Evolutionary conservation across 2,888 invertebrate species (phyloP).

Genomic region (Trissoscelio sp.): DNA sequence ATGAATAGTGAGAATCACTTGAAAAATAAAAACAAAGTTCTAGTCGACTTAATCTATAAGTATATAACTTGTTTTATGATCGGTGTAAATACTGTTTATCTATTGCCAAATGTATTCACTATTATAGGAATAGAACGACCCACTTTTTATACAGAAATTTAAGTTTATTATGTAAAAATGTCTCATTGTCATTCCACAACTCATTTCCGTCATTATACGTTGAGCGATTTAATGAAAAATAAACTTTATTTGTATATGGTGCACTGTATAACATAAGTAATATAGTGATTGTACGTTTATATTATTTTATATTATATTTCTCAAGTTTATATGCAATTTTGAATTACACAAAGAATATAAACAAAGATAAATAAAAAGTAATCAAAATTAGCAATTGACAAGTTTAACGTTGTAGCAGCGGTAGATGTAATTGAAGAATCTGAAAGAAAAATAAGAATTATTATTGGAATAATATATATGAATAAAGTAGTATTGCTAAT

Average conservation of each 20-base stretch:
- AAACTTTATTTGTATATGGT: too few species aligned
- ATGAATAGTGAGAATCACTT: conserved; percentile 87
- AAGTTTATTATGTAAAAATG: conserved; percentile 73
- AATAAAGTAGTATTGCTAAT: too few species aligned
- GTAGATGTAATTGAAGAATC: conserved; percentile 78
- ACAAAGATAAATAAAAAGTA: conserved; percentile 12
- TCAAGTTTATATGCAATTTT: too few species aligned
- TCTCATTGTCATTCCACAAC: conserved; percentile 26
- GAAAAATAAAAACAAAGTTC: conserved; percentile 88
- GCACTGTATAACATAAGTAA: too few species aligned
- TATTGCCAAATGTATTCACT: conserved; percentile 91
- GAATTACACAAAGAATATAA: background rate
- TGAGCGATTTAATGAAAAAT: background rate
- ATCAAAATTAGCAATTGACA: background rate
- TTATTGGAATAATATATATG: background rate
- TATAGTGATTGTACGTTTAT: too few species aligned
- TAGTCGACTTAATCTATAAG: conserved; percentile 93
- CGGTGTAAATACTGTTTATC: conserved; percentile 90
- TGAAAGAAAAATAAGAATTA: conserved; percentile 65
- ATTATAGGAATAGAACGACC: conserved; percentile 91
- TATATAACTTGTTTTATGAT: conserved; percentile 92
- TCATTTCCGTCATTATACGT: background rate
- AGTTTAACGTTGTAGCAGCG: conserved; percentile 63
- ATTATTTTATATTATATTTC: too few species aligned
- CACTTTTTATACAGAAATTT: conserved; percentile 94